Evolutionary conservation across 2,888 invertebrate species (phyloP), one percentile per base, ranked within the genome.

Genomic region (Cepaea hortensis): DNA sequence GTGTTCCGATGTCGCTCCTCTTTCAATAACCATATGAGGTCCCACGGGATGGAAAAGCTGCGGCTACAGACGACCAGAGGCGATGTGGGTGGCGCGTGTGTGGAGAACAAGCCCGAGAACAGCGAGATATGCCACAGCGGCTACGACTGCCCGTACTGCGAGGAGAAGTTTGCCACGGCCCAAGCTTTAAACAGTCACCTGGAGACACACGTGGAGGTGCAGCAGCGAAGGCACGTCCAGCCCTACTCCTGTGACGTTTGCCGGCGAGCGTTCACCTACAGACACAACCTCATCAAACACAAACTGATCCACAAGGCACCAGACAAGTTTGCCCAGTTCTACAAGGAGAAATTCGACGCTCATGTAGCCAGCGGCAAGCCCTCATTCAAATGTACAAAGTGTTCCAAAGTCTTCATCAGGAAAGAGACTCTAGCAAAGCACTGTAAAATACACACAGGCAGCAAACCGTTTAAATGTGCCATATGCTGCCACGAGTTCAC

Each of bases 71-170:
- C 65, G 3, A 20, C n/a, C 9, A 20, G 46, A 13, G 48, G 4
- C 20, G 84, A 84, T 3, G n/a, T 20, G 46, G 18, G 48, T 15
- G 70, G 65, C 20, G 62, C 13, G n/a, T 11, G 35, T 15, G 48
- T 4, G n/a, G 77, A 48, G 3, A 7, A 13, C 48, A 80, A 80
- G 9, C 6, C n/a, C 3, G 81, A 76, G 35, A 7, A 23, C 7
- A 48, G 76, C 11, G 81, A 81, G 3, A 35, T 81, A 5, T 20
- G 35, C 20, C 81, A 85, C 82, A 82, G 87, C 3, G 88, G 85
- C 46, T 88, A 88, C 70, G 88, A 88, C 81, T 88, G 88, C 65
- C 88, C 88, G 3, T 87, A 88, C 65, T 88, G 88, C 85, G 13
- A 72, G 35, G 84, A 87, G 73, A 87, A 87, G 11, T 88, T 88